A percentile compares a stretch with the other conserved stretches of the same genome.
These are phyloP conservation scores for Hephaestus fuliginosus DNA, from an alignment of 2,797 vertebrate genomes.

Conservation along the genomic window DNA sequence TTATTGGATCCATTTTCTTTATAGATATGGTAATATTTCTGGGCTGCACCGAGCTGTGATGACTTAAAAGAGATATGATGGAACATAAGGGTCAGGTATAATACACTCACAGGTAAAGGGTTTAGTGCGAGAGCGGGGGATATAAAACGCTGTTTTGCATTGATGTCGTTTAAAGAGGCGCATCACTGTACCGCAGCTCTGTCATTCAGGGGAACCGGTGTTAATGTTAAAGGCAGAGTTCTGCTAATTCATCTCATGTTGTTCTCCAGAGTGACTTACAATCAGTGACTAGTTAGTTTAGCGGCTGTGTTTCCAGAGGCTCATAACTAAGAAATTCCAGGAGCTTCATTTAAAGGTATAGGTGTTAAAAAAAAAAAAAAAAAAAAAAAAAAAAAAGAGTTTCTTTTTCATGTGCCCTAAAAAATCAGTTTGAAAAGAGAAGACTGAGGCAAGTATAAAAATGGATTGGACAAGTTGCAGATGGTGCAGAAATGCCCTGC, in stretches of 20 bases:
- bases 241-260: neutral
- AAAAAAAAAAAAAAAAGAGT: neutral
- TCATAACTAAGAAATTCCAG: slow-evolving; percentile 3
- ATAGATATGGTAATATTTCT: slow-evolving; percentile 47
- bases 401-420: neutral
- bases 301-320: neutral
- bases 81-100: slow-evolving; percentile 21
- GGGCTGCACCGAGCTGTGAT: slow-evolving; percentile 19
- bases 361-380: neutral
- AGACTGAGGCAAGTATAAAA: neutral
- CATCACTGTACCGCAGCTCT: neutral
- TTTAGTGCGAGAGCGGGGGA: slow-evolving; percentile 31
- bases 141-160: slow-evolving; percentile 19
- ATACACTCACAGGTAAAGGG: slow-evolving; percentile 35
- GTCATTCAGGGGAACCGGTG: slow-evolving; percentile 6
- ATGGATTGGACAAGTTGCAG: neutral
- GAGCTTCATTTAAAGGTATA: neutral
- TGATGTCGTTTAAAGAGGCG: slow-evolving; percentile 26
- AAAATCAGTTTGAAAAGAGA: neutral
- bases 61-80: slow-evolving; percentile 54
- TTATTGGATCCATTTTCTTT: slow-evolving; percentile 54
- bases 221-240: neutral
- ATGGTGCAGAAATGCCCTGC: neutral
- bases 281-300: neutral
- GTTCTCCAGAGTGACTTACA: neutral